Base-by-base conservation (phyloP, 2,888 invertebrate species). In the Papilio protenor region DNA sequence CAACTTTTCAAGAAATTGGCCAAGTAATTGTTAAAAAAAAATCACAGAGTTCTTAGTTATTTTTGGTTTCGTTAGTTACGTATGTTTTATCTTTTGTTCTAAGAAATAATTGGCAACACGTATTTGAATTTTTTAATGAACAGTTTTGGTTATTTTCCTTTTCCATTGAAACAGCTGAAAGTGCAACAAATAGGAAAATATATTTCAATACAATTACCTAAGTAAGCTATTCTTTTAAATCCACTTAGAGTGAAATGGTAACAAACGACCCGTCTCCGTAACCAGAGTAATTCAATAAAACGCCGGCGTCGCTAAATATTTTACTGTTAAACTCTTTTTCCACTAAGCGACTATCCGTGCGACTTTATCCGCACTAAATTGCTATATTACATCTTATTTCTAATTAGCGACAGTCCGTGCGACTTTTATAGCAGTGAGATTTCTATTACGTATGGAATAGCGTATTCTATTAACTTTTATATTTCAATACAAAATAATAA, bases 201-300 rank as follows among this genome's bases (percentile, higher is more conserved):
- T 0, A 72, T 72, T 72, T 72, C 52, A 52, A 72, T 33, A 33
- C 55, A 55, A 55, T 66, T 76, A 75, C n/a, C 45, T 70, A 52
- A 69, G 21, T 55, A 75, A 69, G 55, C 70, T 57, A 57, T 70
- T 70, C 55, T 52, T 52, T 76, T 72, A 27, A 72, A 72, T 71
- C 49, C 61, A 61, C 21, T 72, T 72, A 52, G 6, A 52, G 40
- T 49, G 18, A 64, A 72, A 72, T 72, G 61, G 72, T 52, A 73
- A 72, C 55, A 72, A 77, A 73, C 64, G 64, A n/a, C 16, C 40
- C 52, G 12, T 21, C 8, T 14, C 45, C 57, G 57, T 27, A 61
- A 64, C 21, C 52, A 27, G 72, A 72, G n/a, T 64, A 55, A 76
- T 70, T 70, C 23, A 47, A 70, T 69, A n/a, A 33, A 52, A 52